Conservation (phyloP, 35 echinoderm and acorn worm species). For the Eucidaris tribuloides region DNA sequence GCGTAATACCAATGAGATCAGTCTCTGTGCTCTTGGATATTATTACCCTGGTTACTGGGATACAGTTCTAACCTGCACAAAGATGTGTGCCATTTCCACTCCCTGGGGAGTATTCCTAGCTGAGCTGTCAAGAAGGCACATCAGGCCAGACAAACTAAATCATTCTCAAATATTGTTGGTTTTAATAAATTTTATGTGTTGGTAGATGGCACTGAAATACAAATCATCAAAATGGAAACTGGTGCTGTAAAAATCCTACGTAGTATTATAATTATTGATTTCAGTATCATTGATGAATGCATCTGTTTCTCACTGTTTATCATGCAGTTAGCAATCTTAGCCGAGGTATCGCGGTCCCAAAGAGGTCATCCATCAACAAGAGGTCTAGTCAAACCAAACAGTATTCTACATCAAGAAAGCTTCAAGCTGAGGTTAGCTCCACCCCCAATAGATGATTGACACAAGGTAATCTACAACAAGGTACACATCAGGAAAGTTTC, state of each 20-base stretch:
- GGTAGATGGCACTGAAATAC: neutral
- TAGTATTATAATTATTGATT: neutral
- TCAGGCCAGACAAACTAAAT: too few species aligned
- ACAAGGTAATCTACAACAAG: too few species aligned
- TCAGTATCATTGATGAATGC: neutral
- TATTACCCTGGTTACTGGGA: too few species aligned
- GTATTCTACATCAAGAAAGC: constrained; percentile 78
- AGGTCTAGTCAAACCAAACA: constrained; percentile 57
- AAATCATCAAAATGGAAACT: neutral
- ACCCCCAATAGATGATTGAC: neutral
- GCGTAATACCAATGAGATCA: too few species aligned
- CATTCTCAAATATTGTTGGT: neutral
- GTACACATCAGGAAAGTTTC: neutral
- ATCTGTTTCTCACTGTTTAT: neutral
- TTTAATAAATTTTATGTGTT: neutral
- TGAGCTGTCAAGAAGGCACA: too few species aligned
- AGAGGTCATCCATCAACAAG: constrained; percentile 28
- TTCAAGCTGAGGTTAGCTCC: neutral
- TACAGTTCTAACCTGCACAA: too few species aligned
- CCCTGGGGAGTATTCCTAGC: too few species aligned
- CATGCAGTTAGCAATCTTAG: constrained; percentile 65
- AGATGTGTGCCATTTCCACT: too few species aligned
- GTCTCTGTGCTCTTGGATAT: too few species aligned
- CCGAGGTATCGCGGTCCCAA: constrained; percentile 50
- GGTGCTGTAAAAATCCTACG: neutral